Percentiles rank a stretch among this genome's conserved stretches.
Evolutionary conservation across 2,797 vertebrate genomes (phyloP).

Genomic region (Enteromius fasciolatus): DNA sequence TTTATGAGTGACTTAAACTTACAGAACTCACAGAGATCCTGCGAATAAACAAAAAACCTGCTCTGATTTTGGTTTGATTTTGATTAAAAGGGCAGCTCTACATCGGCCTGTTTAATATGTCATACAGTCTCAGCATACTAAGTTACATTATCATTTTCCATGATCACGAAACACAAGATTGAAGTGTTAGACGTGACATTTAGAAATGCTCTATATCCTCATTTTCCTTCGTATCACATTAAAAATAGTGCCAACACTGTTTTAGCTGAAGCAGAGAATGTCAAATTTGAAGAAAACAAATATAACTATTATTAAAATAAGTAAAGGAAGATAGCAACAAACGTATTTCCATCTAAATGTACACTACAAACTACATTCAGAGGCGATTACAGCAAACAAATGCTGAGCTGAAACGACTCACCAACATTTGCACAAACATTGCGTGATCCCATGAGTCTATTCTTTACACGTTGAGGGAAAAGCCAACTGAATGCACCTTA

Average conservation of each 20-base stretch:
- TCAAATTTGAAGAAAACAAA: background rate
- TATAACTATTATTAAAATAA: background rate
- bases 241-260: background rate
- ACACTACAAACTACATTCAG: background rate
- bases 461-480: background rate
- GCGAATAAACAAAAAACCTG: background rate
- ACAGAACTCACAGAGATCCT: background rate
- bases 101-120: background rate
- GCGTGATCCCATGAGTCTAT: background rate
- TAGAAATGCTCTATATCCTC: background rate
- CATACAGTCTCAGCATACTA: background rate
- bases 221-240: background rate
- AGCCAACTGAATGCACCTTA: background rate
- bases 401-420: background rate
- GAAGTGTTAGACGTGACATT: background rate
- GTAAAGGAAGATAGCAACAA: background rate
- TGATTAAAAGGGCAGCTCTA: background rate
- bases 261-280: constrained; percentile 3
- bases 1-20: background rate
- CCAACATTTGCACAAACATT: background rate
- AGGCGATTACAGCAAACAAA: constrained; percentile 8
- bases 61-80: background rate
- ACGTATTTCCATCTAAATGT: background rate
- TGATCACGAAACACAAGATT: background rate
- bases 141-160: background rate